Evolutionary conservation across 64 coral and sea anemone genomes (phyloP), one percentile per base, ranked within the genome.

Genomic region (Astreopora myriophthalma): DNA sequence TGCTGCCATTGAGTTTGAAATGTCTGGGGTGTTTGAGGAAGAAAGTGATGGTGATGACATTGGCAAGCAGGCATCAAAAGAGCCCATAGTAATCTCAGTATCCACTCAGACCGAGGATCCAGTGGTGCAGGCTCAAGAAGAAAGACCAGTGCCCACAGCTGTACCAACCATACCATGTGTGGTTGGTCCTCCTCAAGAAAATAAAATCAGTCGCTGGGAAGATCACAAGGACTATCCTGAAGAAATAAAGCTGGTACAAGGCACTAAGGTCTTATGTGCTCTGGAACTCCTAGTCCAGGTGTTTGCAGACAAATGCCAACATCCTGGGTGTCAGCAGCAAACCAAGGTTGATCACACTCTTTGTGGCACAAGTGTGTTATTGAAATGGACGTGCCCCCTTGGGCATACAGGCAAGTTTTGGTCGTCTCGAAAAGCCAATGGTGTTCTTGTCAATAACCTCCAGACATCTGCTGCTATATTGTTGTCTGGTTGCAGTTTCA

Each of bases 391-490:
- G 1, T 70, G 67, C 25, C 67, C 28, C 30, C 25, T 70, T 28
- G 67, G 67, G 67, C 67, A 70, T 70, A 70, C 9, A 12, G 67
- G 67, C 24, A 33, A 13, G 27, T 70, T 33, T 33, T 70, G 67
- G 67, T 68, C 64, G 3, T 68, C 64, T 70, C 26, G 10, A 30
- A 70, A 70, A 70, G 28, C 30, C 3, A 70, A 70, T 14, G 30
- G 28, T 30, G 28, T 13, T 70, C 67, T 70, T 33, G 67, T 70
- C 27, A 70, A 33, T 14, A 70, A 70, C 67, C 67, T 70, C 64
- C 63, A 71, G 68, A 40, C 68, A 1, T 63, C 84, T 42, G 63
- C 84, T 40, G 84, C 84, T 48, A 68, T 86, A 39, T 69, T 86
- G 28, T 68, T 86, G 20, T 86, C 81, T 14, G 60, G 81, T 33